Conservation (phyloP, 92 coral and sea anemone genomes). For the Porites divaricata region DNA sequence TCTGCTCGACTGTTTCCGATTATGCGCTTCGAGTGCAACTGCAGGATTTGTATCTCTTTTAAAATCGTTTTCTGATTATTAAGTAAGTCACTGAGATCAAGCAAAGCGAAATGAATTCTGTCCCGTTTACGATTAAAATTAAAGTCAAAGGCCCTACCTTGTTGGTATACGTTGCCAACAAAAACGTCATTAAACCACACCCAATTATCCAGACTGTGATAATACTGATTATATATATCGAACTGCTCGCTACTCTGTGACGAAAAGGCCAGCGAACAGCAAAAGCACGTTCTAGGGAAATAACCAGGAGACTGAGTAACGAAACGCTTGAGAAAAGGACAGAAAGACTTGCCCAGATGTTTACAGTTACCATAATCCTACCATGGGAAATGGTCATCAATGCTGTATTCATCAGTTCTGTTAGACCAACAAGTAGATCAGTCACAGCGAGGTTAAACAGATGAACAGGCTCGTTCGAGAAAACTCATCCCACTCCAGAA, state of each 20-base stretch:
- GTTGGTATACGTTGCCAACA: background rate
- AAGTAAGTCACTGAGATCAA: background rate
- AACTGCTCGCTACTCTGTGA: background rate
- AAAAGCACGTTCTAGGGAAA: constrained; percentile 25
- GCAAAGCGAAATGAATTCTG: background rate
- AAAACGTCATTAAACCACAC: background rate
- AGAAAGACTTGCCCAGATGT: background rate
- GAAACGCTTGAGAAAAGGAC: constrained; percentile 3
- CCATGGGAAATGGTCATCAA: background rate
- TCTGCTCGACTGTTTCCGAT: constrained; percentile 9
- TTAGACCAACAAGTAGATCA: constrained; percentile 15
- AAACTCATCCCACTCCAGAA: background rate
- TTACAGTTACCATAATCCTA: background rate
- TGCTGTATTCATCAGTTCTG: background rate
- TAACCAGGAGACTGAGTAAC: background rate
- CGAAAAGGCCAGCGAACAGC: constrained; percentile 33
- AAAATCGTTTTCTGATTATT: background rate
- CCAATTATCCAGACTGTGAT: background rate
- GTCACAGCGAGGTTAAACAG: constrained; percentile 2
- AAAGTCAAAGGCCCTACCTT: background rate
- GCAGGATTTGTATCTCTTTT: background rate
- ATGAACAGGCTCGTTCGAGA: background rate
- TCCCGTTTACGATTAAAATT: background rate
- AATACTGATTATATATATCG: constrained; percentile 14
- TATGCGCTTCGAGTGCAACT: constrained; percentile 2